These are phyloP conservation scores for Drosophila incognita DNA, from an alignment of 2,888 invertebrate genomes.

Conservation along the genomic window DNA sequence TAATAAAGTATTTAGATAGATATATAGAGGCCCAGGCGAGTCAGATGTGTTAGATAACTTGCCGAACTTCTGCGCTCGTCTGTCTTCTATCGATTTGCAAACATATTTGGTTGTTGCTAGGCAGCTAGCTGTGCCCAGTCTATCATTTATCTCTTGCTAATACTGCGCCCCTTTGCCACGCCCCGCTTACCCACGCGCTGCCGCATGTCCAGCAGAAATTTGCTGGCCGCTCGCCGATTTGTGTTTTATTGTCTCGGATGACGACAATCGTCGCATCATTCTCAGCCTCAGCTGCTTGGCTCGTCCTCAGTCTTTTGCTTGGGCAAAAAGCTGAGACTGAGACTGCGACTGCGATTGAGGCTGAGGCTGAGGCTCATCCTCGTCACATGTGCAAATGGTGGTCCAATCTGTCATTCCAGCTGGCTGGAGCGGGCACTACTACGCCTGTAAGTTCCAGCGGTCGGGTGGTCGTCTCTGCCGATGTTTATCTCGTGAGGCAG, in stretches of 20 bases:
- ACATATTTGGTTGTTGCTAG: neutral
- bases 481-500: slow-evolving; percentile 62
- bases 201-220: neutral
- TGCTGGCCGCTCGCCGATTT: slow-evolving; percentile 35
- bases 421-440: slow-evolving; percentile 35
- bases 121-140: neutral
- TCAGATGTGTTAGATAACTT: neutral
- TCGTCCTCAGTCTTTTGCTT: neutral
- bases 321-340: neutral
- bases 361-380: slow-evolving; percentile 29
- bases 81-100: neutral
- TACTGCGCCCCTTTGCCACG: neutral
- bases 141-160: slow-evolving; percentile 19
- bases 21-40: neutral
- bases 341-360: neutral
- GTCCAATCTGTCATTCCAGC: slow-evolving; percentile 66
- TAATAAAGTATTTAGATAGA: no score
- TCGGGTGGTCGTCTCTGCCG: slow-evolving; percentile 64
- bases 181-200: neutral
- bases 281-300: slow-evolving; percentile 6
- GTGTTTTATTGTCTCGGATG: slow-evolving; percentile 49
- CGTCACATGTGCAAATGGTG: slow-evolving; percentile 64
- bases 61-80: neutral
- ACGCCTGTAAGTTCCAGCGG: slow-evolving; percentile 35
- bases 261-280: slow-evolving; percentile 37